Conservation (phyloP, 2,888 invertebrate species). For the Onchidella celtica region DNA sequence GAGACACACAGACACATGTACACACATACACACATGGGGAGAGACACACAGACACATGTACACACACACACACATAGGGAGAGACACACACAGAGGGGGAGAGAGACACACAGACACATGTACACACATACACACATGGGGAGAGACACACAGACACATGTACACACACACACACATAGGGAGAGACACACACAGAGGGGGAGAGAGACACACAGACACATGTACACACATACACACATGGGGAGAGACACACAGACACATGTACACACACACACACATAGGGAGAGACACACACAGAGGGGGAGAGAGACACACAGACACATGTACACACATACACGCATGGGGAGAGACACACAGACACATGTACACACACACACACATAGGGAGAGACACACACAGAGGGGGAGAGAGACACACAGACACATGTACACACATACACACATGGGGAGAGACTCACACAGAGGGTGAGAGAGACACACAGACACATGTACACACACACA, state of each 20-base stretch:
- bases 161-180: background rate
- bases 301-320: background rate
- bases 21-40: slow-evolving; percentile 6
- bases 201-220: background rate
- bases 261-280: background rate
- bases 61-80: slow-evolving; percentile 26
- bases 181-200: background rate
- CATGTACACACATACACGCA: background rate
- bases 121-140: background rate
- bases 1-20: no score
- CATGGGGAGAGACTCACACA: no score
- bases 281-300: background rate
- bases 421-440: no score
- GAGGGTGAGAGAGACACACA: no score
- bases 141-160: background rate
- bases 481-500: no score
- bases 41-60: background rate
- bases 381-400: no score
- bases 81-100: no score
- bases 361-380: background rate
- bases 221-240: background rate
- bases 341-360: background rate
- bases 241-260: background rate
- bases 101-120: slow-evolving; percentile 7
- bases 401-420: no score